Percentiles rank a stretch among this genome's conserved stretches.
phyloP scores from a whole-genome alignment of 2,797 vertebrate species.

The Vultur gryphus region DNA sequence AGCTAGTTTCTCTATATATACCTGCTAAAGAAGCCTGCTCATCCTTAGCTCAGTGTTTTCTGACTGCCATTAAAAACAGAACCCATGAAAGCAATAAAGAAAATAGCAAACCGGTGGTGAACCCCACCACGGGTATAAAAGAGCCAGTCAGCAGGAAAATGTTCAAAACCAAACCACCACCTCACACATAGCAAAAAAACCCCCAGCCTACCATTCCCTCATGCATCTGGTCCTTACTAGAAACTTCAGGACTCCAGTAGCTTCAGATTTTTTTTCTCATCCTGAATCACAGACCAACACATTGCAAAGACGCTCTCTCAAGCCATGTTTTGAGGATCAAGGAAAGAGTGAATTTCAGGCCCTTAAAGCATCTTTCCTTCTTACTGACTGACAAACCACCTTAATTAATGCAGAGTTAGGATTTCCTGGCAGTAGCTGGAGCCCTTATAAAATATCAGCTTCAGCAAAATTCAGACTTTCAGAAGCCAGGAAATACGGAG shows the following conservation, averaged over 20 bases:
- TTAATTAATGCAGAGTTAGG: constrained; percentile 3
- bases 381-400: neutral
- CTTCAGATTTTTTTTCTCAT: neutral
- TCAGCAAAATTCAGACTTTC: constrained; percentile 28
- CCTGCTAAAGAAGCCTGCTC: neutral
- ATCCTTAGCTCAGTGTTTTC: neutral
- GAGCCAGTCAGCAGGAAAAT: neutral
- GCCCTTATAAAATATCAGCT: neutral
- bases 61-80: neutral
- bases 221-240: neutral
- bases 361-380: neutral
- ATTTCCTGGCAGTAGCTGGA: neutral
- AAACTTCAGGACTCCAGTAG: neutral
- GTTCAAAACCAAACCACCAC: neutral
- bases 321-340: neutral
- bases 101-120: neutral
- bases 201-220: neutral
- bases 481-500: neutral
- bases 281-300: neutral
- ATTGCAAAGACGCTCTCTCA: neutral
- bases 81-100: neutral
- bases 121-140: neutral
- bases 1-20: neutral
- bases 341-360: neutral
- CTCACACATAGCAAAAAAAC: neutral